These are phyloP conservation scores for Myotis planiceps DNA, from an alignment of 2,797 vertebrate genomes.

Conservation along the genomic window DNA sequence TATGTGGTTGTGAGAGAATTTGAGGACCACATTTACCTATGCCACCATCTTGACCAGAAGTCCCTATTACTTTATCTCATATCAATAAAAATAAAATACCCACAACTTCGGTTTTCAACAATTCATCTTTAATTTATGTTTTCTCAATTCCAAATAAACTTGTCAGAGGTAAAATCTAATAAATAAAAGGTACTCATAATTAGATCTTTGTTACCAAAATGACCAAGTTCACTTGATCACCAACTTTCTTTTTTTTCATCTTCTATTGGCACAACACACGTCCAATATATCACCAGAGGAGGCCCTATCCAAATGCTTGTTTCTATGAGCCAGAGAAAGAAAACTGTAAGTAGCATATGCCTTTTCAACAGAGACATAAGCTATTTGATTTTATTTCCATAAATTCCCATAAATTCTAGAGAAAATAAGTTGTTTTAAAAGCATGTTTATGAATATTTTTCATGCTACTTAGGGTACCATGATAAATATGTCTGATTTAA, in stretches of 20 bases:
- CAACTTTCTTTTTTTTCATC: neutral
- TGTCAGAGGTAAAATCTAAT: neutral
- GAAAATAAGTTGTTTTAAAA: slow-evolving; percentile 55
- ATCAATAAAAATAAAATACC: neutral
- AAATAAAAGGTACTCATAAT: neutral
- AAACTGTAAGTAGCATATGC: neutral
- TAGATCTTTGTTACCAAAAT: neutral
- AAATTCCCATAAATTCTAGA: slow-evolving; percentile 51
- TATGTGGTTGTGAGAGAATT: neutral
- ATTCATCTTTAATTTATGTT: neutral
- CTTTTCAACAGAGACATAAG: slow-evolving; percentile 29
- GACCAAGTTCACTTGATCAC: neutral
- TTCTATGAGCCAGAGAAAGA: neutral
- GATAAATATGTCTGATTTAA: slow-evolving; percentile 44
- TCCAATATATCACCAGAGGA: neutral
- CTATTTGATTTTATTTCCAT: slow-evolving; percentile 55
- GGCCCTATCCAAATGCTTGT: neutral
- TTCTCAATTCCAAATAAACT: neutral
- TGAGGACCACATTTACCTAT: neutral
- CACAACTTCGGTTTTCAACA: neutral
- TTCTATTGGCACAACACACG: neutral
- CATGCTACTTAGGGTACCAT: neutral
- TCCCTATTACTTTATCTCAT: neutral
- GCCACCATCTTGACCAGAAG: neutral
- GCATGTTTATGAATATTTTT: slow-evolving; percentile 69